phyloP scores from a whole-genome alignment of 1,140 invertebrate genomes.

The Capitella teleta region DNA sequence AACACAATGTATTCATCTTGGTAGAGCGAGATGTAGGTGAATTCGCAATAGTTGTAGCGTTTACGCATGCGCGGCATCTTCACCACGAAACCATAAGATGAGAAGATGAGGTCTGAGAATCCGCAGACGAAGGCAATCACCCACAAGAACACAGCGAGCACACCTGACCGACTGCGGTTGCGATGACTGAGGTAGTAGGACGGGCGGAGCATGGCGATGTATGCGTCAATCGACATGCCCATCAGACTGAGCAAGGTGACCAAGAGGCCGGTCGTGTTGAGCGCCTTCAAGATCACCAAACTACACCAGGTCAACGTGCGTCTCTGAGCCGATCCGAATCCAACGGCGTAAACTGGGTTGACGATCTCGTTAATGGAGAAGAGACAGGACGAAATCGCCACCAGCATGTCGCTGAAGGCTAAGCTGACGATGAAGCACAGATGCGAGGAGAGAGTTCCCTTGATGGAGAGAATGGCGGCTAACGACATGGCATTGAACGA shows the following conservation, averaged over 20 bases:
- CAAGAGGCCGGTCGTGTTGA: slow-evolving; percentile 20
- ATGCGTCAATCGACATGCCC: slow-evolving; percentile 58
- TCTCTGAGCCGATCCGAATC: slow-evolving; percentile 7
- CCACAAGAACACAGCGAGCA: slow-evolving; percentile 57
- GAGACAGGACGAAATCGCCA: slow-evolving; percentile 20
- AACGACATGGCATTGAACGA: no score
- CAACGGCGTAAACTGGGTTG: slow-evolving; percentile 11
- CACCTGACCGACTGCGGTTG: slow-evolving; percentile 49
- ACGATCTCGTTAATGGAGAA: slow-evolving; percentile 16
- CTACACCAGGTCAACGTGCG: slow-evolving; percentile 16
- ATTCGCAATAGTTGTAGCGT: slow-evolving; percentile 6
- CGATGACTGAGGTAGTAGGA: slow-evolving; percentile 63
- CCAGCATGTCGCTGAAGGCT: slow-evolving; percentile 22
- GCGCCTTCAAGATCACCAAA: slow-evolving; percentile 16
- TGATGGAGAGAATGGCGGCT: no score
- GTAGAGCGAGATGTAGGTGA: background rate
- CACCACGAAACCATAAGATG: slow-evolving; percentile 2
- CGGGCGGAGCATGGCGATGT: slow-evolving; percentile 74
- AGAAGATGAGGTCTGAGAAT: slow-evolving; percentile 40
- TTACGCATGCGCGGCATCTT: slow-evolving; percentile 5
- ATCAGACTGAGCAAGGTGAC: slow-evolving; percentile 55
- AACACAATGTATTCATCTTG: slow-evolving; percentile 4
- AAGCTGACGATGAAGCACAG: slow-evolving; percentile 30
- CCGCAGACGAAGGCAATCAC: slow-evolving; percentile 44
- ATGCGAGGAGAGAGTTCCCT: no score